Conservation (phyloP, 2,888 invertebrate genomes). For the Geophilus truncorum region DNA sequence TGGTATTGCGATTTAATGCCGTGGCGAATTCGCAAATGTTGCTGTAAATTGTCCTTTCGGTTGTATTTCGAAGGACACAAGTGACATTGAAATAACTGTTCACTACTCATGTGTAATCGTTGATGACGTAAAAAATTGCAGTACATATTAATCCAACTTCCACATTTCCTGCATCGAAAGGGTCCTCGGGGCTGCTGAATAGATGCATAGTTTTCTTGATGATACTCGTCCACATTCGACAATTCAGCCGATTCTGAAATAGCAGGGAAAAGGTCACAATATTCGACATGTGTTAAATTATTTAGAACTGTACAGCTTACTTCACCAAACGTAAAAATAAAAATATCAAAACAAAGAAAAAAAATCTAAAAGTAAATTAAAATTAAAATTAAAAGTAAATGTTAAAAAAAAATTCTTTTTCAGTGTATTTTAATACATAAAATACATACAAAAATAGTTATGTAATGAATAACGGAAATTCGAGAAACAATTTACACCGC, state of each 20-base stretch:
- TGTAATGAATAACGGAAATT: no score
- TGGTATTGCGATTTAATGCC: no score
- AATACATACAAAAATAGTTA: neutral
- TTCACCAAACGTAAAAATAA: no score
- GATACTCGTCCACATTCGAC: neutral
- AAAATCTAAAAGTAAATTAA: neutral
- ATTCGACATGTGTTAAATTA: neutral
- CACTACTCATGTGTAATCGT: neutral
- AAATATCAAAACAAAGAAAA: neutral
- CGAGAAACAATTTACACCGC: neutral
- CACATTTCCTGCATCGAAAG: neutral
- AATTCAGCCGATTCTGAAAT: neutral
- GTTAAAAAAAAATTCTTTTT: neutral
- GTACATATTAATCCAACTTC: conserved; percentile 11
- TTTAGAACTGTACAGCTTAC: neutral
- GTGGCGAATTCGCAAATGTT: neutral
- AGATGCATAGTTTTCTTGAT: neutral
- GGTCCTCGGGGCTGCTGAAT: neutral
- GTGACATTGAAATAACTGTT: neutral
- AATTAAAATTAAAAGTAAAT: neutral
- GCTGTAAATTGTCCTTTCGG: neutral
- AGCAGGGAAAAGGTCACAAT: neutral
- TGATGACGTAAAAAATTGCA: conserved; percentile 10
- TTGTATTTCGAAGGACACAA: conserved; percentile 21
- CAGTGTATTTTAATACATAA: neutral